phyloP scores from a whole-genome alignment of 2,888 invertebrate species.

The Acleris emargana region DNA sequence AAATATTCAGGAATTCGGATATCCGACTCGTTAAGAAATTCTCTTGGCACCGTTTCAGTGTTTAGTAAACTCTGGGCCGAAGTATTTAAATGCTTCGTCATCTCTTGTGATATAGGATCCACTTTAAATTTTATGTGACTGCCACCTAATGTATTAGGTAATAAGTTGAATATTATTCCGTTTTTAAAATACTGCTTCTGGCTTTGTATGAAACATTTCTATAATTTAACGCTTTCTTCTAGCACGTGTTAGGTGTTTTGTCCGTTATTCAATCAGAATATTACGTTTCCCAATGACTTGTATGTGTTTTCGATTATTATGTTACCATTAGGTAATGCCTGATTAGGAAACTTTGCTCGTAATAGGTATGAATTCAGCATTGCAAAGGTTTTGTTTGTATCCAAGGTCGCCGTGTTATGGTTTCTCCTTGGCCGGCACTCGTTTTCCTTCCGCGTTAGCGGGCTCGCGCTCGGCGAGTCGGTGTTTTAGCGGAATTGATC shows the following conservation, averaged over 20 bases:
- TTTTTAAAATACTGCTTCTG: too few relatives aligned
- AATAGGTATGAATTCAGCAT: not conserved
- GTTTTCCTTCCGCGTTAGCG: conserved; percentile 9
- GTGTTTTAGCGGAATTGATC: conserved; percentile 10
- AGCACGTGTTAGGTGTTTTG: conserved; percentile 15
- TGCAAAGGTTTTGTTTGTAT: not conserved
- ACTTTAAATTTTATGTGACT: conserved; percentile 19
- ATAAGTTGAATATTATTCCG: too few relatives aligned
- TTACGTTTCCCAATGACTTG: conserved; percentile 4
- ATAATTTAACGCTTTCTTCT: not conserved
- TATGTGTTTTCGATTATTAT: not conserved
- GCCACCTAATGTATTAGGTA: not conserved
- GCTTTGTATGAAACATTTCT: not conserved
- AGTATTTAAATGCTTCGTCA: conserved; percentile 13
- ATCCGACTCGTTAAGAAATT: conserved; percentile 36
- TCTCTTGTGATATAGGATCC: conserved; percentile 13
- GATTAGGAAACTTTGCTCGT: not conserved
- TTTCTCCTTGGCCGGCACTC: not conserved
- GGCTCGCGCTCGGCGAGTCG: not conserved
- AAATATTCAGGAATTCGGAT: conserved; percentile 35
- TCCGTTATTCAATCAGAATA: not conserved
- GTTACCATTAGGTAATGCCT: conserved; percentile 6
- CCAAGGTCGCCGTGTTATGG: conserved; percentile 3
- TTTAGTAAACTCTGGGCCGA: conserved; percentile 28
- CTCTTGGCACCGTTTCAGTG: conserved; percentile 31